A percentile compares a stretch with the other conserved stretches of the same genome.
Conservation (phyloP, 2,888 invertebrate species). For the Plagodis pulveraria region DNA sequence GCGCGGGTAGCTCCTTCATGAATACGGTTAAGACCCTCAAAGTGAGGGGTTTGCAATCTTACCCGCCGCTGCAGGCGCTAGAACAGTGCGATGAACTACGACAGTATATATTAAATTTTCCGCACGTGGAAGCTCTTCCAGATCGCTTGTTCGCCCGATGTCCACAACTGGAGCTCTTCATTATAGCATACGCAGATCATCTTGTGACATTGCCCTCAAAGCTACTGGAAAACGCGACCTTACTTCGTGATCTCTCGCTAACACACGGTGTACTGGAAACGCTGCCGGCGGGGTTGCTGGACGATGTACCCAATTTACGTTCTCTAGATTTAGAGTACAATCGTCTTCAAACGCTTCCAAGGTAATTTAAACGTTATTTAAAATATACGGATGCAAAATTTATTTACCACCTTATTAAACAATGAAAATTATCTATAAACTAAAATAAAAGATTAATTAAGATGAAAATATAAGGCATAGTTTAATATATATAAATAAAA, state of each 20-base stretch:
- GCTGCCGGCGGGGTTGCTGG: not conserved
- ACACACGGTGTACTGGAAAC: constrained; percentile 8
- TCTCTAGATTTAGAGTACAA: constrained; percentile 27
- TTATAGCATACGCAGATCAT: not conserved
- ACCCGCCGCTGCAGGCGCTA: constrained; percentile 16
- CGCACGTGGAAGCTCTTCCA: constrained; percentile 30
- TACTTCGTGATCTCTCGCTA: constrained; percentile 33
- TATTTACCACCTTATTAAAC: no score
- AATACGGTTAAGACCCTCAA: not conserved
- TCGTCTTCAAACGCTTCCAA: constrained; percentile 37
- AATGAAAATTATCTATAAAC: no score
- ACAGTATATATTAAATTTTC: constrained; percentile 34
- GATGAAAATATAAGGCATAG: no score
- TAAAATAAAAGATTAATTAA: no score
- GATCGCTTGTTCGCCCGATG: constrained; percentile 20
- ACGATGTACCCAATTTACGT: not conserved
- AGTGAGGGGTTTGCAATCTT: constrained; percentile 8
- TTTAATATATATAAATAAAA: no score
- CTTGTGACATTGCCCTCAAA: constrained; percentile 37
- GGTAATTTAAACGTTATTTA: no score
- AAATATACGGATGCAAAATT: no score
- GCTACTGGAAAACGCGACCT: constrained; percentile 41
- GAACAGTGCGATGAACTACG: constrained; percentile 22
- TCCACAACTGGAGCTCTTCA: constrained; percentile 12
- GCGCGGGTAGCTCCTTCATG: constrained; percentile 22